Evolutionary conservation across 2,888 invertebrate genomes (phyloP), one percentile per base, ranked within the genome.

Genomic region (Venustoraphidia nigricollis): DNA sequence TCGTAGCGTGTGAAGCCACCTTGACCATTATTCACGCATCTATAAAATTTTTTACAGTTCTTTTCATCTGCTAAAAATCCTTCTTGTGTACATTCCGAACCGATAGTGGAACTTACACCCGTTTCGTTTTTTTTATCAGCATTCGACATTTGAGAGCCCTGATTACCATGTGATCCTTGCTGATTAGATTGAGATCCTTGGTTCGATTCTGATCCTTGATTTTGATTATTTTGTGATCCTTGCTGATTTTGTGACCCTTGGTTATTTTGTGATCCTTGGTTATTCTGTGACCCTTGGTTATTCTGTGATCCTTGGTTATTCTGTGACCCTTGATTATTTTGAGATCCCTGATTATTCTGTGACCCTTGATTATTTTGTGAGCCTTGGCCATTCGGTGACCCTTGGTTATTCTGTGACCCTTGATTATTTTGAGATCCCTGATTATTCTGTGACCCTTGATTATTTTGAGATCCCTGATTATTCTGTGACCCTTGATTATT

Each of bases 1-100:
- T 79, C 70, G 59, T 73, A 81, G 8, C 39, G 35, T 17, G 36
- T 50, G 27, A 42, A 47, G 46, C 41, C n/a, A 51, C 43, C 34
- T 53, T 53, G 47, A 55, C 57, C 51, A 14, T 55, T 55, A 50
- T 55, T 54, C 17, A 59, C 60, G 41, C 60, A 64, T 52, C 62
- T 57, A 47, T 62, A 63, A 51, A 64, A 65, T 53, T 60, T 64
- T 45, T 55, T 58, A 50, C 65, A 65, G 45, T 63, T 56, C 34
- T 49, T 55, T 13, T 58, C 57, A 53, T 62, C 60, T 9, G 59
- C 60, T 45, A 59, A 55, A 49, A 57, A 65, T 14, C 63, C 65
- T 53, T 60, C 59, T 52, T 57, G 49, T 8, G 49, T 56, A 45
- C 63, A 63, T n/a, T 39, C 17, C 11, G 11, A 11, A 6, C 13